phyloP scores from a whole-genome alignment of 2,888 invertebrate genomes.

The Axea sp. region DNA sequence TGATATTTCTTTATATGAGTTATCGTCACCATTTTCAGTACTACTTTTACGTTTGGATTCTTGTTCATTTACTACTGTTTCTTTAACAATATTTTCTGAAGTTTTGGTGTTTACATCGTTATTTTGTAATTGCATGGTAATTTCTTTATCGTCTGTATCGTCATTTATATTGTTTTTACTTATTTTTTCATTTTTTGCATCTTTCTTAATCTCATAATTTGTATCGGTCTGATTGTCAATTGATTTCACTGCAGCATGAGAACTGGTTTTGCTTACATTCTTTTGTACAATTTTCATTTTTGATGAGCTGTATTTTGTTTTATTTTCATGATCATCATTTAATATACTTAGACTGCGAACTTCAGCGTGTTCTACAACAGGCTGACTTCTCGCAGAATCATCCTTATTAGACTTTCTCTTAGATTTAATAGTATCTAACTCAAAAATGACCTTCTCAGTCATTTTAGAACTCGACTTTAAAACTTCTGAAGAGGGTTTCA shows the following conservation, averaged over 20 bases:
- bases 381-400: conserved; percentile 59
- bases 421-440: conserved; percentile 20
- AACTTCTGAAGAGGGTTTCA: conserved; percentile 30
- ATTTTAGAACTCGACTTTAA: conserved; percentile 28
- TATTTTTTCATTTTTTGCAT: too few relatives aligned
- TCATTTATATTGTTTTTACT: too few relatives aligned
- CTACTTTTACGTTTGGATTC: conserved; percentile 8
- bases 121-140: too few relatives aligned
- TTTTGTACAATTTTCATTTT: conserved; percentile 15
- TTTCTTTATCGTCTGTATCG: too few relatives aligned
- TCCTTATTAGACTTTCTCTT: conserved; percentile 32
- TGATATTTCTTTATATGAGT: conserved; percentile 35
- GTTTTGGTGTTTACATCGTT: too few relatives aligned
- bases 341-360: too few relatives aligned
- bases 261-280: conserved; percentile 1
- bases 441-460: conserved; percentile 16
- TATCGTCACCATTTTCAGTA: conserved; percentile 23
- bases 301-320: neutral
- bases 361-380: too few relatives aligned
- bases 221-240: conserved; percentile 1
- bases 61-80: neutral
- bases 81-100: too few relatives aligned
- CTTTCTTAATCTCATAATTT: too few relatives aligned
- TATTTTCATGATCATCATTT: conserved; percentile 23
- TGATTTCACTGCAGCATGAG: conserved; percentile 8